Evolutionary conservation across 2,797 vertebrate species (phyloP), one percentile per base, ranked within the genome.

Genomic region (Coilia nasus): DNA sequence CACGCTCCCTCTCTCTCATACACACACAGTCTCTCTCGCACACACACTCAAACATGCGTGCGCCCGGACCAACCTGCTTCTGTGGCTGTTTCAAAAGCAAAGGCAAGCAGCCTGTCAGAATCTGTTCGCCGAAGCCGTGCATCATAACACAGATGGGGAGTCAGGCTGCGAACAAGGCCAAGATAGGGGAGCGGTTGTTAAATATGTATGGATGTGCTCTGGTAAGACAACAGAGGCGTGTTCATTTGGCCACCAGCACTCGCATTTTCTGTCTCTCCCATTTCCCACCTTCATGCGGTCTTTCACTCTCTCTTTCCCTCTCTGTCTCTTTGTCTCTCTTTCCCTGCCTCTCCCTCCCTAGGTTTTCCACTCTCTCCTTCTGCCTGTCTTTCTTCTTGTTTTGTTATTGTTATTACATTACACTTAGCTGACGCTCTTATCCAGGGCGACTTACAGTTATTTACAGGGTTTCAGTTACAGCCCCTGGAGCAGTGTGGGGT

Each of bases 201-300:
- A 92, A 94, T 90, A 93, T 91, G 89, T 90, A 93, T 91, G 89
- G 86, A 90, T 90, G 90, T 60, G 59, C 87, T 87, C 87, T 89
- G 84, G 91, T 85, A 86, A 85, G 87, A 85, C 75, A 85, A 86
- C 89, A 89, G 86, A 83, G 83, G 86, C 23, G 82, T 83, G 87
- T 84, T 91, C 84, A 89, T 90, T 92, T 90, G 89, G 88, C 90
- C 86, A 82, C 86, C 88, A 87, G 85, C 89, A 86, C 59, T 19
- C 84, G 71, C 81, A 78, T 7, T 44, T 31, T 19, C 35, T 3
- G 31, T 44, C 50, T 14, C 14, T 54, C 50, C 14, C 7, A 54
- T 54, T 54, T 14, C 50, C 50, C 50, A 64, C 82, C 60, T 81
- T 82, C 82, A 80, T 83, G 82, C 64, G 82, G 81, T 83, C 64